Evolutionary conservation across 1,140 invertebrate genomes (phyloP).

Genomic region (Magallana angulata): DNA sequence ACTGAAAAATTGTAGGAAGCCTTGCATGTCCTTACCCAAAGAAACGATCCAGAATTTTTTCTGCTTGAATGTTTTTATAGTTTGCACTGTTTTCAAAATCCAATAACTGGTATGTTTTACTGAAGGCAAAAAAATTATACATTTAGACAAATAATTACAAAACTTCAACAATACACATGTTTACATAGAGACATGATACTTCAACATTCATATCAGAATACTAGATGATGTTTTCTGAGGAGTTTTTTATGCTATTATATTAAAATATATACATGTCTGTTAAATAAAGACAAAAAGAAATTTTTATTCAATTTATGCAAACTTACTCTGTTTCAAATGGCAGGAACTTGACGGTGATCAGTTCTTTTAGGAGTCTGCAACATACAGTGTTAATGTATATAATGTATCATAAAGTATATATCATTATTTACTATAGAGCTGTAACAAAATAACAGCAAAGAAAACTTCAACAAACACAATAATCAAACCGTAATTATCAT

Average conservation of each 20-base stretch:
- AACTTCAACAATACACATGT: neutral
- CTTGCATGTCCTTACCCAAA: conserved; percentile 68
- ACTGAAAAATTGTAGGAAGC: too few relatives aligned
- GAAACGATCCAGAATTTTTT: conserved; percentile 75
- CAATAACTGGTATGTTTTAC: conserved; percentile 72
- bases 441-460: too few relatives aligned
- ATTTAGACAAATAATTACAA: neutral
- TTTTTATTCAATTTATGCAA: neutral
- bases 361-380: conserved; percentile 74
- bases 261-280: too few relatives aligned
- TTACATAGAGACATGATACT: too few relatives aligned
- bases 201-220: too few relatives aligned
- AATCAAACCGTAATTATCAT: too few relatives aligned
- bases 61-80: conserved; percentile 74
- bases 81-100: conserved; percentile 76
- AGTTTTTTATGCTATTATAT: too few relatives aligned
- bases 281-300: too few relatives aligned
- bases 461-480: too few relatives aligned
- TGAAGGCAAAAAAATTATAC: conserved; percentile 60
- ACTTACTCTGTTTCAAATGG: conserved; percentile 77
- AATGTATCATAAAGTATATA: too few relatives aligned
- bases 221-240: too few relatives aligned
- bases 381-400: neutral
- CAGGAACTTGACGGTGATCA: conserved; percentile 75
- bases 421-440: too few relatives aligned